These are phyloP conservation scores for Chauna torquata DNA, from an alignment of 2,113 vertebrate species.

Conservation along the genomic window DNA sequence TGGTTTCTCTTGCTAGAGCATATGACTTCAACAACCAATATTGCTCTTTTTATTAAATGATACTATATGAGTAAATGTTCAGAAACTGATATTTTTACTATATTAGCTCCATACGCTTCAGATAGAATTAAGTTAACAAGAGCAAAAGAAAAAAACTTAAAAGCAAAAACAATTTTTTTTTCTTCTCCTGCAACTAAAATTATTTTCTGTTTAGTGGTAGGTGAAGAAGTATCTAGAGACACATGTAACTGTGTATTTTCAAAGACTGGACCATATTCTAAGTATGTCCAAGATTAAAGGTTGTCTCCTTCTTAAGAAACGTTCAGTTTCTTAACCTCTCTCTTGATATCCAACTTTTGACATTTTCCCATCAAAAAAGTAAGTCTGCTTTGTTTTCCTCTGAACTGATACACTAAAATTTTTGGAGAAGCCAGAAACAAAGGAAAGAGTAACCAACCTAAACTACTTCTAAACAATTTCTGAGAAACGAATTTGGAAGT, in stretches of 20 bases:
- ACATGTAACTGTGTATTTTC: neutral
- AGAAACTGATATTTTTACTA: neutral
- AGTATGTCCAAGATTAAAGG: neutral
- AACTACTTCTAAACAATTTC: neutral
- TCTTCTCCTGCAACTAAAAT: neutral
- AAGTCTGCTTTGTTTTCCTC: neutral
- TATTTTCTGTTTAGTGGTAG: neutral
- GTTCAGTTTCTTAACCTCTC: neutral
- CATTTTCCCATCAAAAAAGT: neutral
- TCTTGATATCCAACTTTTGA: neutral
- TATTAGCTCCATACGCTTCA: neutral
- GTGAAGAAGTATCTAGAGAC: too few relatives aligned
- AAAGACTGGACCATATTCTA: neutral
- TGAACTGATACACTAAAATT: neutral
- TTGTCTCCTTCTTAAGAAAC: neutral
- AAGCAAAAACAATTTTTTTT: neutral
- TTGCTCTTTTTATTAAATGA: neutral
- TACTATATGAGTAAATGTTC: neutral
- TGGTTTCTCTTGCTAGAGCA: neutral
- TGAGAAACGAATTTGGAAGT: neutral
- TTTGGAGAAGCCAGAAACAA: neutral
- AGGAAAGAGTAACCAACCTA: neutral
- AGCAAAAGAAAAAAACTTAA: neutral
- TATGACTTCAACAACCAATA: neutral
- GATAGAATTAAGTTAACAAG: neutral